These are phyloP conservation scores for Dicrostonyx torquatus DNA, from an alignment of 2,797 vertebrate genomes.

Conservation along the genomic window DNA sequence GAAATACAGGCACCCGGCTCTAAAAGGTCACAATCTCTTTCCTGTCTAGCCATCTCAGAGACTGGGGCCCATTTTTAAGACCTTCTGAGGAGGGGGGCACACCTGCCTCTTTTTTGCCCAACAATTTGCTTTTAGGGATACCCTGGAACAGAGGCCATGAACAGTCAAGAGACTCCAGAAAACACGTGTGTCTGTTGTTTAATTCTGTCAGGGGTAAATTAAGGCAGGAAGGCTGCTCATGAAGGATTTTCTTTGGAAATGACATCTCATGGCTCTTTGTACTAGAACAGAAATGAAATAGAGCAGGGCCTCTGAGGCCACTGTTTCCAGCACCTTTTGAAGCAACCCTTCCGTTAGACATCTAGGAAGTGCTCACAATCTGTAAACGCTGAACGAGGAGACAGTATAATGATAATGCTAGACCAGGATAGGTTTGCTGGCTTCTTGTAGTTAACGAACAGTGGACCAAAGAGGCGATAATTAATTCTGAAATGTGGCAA, in stretches of 20 bases:
- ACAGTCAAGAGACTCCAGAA: neutral
- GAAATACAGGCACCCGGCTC: neutral
- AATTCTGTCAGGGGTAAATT: neutral
- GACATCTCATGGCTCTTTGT: neutral
- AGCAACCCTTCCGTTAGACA: neutral
- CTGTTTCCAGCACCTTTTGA: neutral
- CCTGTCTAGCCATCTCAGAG: neutral
- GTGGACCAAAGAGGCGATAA: neutral
- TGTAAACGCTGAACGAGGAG: neutral
- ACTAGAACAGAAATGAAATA: neutral
- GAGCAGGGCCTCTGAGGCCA: neutral
- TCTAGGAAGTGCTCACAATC: neutral
- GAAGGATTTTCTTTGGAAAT: neutral
- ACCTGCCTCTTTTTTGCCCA: neutral
- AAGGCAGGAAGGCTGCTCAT: neutral
- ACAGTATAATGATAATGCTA: neutral
- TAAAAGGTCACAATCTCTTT: neutral
- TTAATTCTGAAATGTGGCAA: neutral
- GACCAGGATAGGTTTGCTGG: neutral
- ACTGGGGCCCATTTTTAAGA: neutral
- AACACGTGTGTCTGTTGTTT: neutral
- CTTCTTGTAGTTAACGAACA: conserved; percentile 13
- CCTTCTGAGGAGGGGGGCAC: neutral
- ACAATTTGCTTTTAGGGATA: neutral
- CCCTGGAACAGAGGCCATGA: neutral